phyloP scores from a whole-genome alignment of 2,797 vertebrate genomes.

The Bradypodion ventrale region DNA sequence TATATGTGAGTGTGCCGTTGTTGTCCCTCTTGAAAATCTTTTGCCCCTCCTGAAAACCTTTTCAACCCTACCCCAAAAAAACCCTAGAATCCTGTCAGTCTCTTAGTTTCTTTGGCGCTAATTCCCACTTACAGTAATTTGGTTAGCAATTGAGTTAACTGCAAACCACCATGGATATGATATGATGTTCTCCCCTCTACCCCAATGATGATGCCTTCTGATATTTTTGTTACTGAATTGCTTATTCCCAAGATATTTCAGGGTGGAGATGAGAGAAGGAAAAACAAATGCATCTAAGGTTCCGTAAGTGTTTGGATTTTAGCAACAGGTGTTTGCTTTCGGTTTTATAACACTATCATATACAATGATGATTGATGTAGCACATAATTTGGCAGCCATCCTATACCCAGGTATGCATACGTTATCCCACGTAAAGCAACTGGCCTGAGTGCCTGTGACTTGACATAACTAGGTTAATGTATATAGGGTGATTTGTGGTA shows the following conservation, averaged over 20 bases:
- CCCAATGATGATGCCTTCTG: neutral
- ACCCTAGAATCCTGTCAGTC: no score
- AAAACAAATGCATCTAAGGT: neutral
- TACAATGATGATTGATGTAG: neutral
- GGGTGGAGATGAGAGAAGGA: neutral
- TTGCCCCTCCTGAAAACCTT: no score
- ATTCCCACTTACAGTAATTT: no score
- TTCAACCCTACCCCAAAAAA: no score
- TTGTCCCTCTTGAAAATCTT: no score
- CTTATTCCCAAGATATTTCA: neutral
- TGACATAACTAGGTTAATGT: neutral
- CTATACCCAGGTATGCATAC: neutral
- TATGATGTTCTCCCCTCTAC: neutral
- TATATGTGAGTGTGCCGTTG: no score
- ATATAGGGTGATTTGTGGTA: neutral
- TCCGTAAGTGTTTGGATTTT: neutral
- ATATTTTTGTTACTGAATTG: neutral
- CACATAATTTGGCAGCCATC: neutral
- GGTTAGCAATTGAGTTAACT: no score
- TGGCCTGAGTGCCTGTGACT: neutral
- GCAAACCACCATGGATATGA: no score
- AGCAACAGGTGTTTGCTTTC: slow-evolving; percentile 1
- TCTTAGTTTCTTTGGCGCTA: no score
- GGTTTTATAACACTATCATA: neutral
- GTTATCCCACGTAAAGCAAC: neutral